Conservation (phyloP, 1,140 invertebrate genomes). For the Sarcophaga peregrina region DNA sequence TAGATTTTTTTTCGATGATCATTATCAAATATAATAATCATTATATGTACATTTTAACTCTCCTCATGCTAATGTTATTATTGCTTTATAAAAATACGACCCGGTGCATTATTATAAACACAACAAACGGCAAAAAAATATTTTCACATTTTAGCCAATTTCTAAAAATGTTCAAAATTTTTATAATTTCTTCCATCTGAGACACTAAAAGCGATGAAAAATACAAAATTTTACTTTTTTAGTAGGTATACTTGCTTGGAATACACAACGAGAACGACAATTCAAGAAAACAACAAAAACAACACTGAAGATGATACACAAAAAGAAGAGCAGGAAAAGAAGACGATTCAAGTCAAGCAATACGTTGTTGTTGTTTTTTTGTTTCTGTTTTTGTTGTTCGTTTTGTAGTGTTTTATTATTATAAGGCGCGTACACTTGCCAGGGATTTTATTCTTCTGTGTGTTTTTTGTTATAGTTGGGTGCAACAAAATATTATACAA, state of each 20-base stretch:
- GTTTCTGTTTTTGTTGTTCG: neutral
- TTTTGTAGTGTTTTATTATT: no score
- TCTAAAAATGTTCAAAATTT: neutral
- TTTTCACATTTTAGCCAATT: neutral
- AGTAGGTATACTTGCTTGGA: constrained; percentile 37
- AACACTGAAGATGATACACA: neutral
- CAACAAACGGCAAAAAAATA: constrained; percentile 8
- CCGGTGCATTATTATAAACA: constrained; percentile 42
- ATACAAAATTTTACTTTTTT: neutral
- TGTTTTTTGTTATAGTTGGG: constrained; percentile 1
- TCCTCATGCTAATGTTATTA: neutral
- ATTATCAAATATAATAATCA: constrained; percentile 52
- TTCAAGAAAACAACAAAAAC: neutral
- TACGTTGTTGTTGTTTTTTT: neutral
- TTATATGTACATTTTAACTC: constrained; percentile 46
- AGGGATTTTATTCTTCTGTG: constrained; percentile 29
- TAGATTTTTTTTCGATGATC: constrained; percentile 55
- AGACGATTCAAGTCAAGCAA: constrained; percentile 33
- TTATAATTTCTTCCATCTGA: neutral
- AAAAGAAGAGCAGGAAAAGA: constrained; percentile 30
- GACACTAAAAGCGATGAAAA: constrained; percentile 2
- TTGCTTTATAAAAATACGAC: neutral
- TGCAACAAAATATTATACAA: constrained; percentile 29
- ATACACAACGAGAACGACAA: constrained; percentile 22
- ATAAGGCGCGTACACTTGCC: constrained; percentile 34